Evolutionary conservation across 2,113 vertebrate genomes (phyloP).

Genomic region (Morone saxatilis): DNA sequence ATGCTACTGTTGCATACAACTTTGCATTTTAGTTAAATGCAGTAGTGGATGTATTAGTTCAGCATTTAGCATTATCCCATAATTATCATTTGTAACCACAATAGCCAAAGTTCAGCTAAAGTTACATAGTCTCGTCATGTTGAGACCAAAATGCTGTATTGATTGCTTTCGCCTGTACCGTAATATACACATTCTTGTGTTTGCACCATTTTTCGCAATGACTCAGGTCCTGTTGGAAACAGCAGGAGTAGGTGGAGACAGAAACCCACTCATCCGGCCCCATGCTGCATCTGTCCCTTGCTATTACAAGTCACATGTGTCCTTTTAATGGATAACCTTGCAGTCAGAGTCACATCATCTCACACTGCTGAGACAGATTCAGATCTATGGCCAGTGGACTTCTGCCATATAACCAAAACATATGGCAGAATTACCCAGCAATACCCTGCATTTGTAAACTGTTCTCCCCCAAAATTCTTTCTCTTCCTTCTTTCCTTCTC

Average conservation of each 20-base stretch:
- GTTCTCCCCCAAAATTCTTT: not conserved
- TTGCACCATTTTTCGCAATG: not conserved
- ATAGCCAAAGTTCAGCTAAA: not conserved
- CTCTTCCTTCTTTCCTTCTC: not conserved
- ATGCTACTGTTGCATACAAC: not conserved
- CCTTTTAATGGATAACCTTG: constrained; percentile 69
- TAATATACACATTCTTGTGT: not conserved
- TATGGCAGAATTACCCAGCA: not conserved
- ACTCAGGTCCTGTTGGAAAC: not conserved
- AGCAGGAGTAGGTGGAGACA: not conserved
- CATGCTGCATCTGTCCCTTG: constrained; percentile 41
- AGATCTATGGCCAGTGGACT: constrained; percentile 10
- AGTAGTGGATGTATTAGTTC: not conserved
- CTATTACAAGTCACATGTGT: constrained; percentile 61
- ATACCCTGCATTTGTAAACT: not conserved
- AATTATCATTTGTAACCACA: not conserved
- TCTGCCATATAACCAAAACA: not conserved
- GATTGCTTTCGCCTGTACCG: not conserved
- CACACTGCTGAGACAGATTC: constrained; percentile 34
- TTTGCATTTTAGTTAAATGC: not conserved
- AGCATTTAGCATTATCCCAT: not conserved
- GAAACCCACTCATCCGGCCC: not conserved
- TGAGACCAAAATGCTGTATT: not conserved
- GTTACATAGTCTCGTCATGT: not conserved
- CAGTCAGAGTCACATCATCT: constrained; percentile 35